Evolutionary conservation across 2,888 invertebrate genomes (phyloP), one percentile per base, ranked within the genome.

Genomic region (Acleris cristana): DNA sequence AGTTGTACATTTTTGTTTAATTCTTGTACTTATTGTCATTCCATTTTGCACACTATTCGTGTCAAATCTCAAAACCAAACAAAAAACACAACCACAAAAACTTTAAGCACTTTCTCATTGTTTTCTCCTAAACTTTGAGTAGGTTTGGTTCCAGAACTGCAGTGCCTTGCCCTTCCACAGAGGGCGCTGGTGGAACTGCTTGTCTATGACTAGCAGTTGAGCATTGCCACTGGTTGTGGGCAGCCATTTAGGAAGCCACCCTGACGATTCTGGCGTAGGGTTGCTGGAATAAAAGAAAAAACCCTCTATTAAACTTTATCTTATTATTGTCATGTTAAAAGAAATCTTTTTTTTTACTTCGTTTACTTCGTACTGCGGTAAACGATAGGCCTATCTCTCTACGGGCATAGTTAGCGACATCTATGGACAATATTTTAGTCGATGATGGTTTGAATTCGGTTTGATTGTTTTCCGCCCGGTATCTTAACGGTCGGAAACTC

Each of bases 91-190:
- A 19, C 10, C 3, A 21, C 12, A 51, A 51, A 21, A 51, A 4
- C 40, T 14, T 14, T 40, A 40, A 14, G 40, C 51, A 51, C 10
- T 51, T 51, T 51, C 10, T 58, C n/a, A 76, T 51, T 59, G 57
- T 78, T 81, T 88, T 75, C 85, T 82, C 52, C 92, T 85, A 60
- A 86, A 88, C 69, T 89, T 88, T 0, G 82, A 74, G 69, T 92
- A 91, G 0, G 86, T 88, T 26, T 72, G 69, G 62, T 90, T 87
- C 91, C 89, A 92, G 69, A 83, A 87, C 10, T 71, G 69, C 14
- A 89, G 75, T 2, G 76, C 73, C 23, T 82, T 75, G 7, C 84
- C 82, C 3, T 79, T 76, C 89, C 89, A 89, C 3, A 90, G 69
- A 2, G 79, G 78, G 44, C 79, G 75, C 30, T 75, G 79, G 0